Conservation (phyloP, 2,888 invertebrate genomes). For the Bugula neritina region DNA sequence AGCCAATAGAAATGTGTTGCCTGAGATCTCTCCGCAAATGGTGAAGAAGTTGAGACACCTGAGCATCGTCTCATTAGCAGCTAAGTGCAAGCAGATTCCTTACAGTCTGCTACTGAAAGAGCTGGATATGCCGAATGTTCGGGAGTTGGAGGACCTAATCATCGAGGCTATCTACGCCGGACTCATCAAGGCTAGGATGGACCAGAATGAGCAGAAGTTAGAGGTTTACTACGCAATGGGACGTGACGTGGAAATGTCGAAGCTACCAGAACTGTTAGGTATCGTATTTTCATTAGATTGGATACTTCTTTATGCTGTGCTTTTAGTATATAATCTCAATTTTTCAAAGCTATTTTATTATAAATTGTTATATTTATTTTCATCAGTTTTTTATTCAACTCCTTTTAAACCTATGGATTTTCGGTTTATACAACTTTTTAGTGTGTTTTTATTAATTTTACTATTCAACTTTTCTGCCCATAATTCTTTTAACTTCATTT, state of each 20-base stretch:
- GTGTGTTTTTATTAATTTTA: no score
- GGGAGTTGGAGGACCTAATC: conserved; percentile 89
- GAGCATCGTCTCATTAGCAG: conserved; percentile 87
- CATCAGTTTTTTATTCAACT: no score
- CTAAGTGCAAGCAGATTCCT: conserved; percentile 75
- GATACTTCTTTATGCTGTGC: no score
- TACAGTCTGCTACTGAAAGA: conserved; percentile 78
- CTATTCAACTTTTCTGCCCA: no score
- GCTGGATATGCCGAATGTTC: conserved; percentile 80
- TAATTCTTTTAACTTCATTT: no score
- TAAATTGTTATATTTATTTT: no score
- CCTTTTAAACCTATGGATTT: no score
- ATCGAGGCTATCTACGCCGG: conserved; percentile 97
- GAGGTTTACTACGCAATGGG: conserved; percentile 92
- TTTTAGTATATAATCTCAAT: no score
- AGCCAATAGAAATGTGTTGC: conserved; percentile 65
- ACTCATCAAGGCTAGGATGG: conserved; percentile 89
- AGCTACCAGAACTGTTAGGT: conserved; percentile 25
- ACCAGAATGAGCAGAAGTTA: conserved; percentile 85
- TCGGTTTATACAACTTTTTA: no score
- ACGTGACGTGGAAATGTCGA: conserved; percentile 60
- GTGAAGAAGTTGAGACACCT: conserved; percentile 86
- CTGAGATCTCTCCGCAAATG: conserved; percentile 73
- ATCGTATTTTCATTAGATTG: background rate
- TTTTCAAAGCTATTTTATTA: no score